phyloP scores from a whole-genome alignment of 1,140 invertebrate species.

The Steinernema feltiae region DNA sequence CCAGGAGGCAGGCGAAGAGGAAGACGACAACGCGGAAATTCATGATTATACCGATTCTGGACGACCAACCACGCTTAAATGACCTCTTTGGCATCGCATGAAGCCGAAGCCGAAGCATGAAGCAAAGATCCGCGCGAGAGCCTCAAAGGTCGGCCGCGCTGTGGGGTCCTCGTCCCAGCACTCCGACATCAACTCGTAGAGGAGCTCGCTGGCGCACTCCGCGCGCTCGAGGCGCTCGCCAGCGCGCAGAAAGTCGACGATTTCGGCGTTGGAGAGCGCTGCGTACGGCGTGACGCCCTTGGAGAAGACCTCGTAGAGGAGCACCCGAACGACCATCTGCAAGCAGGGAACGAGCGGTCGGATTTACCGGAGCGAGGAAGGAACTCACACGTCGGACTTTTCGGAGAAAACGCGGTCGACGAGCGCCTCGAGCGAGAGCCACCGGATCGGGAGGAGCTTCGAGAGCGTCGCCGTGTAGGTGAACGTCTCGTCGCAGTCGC shows the following conservation, averaged over 20 bases:
- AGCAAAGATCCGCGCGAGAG: too few relatives aligned
- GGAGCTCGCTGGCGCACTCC: too few relatives aligned
- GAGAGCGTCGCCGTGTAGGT: not conserved
- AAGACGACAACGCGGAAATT: too few relatives aligned
- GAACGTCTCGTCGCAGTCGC: slow-evolving; percentile 7
- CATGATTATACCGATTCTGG: too few relatives aligned
- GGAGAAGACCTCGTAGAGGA: not conserved
- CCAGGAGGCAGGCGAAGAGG: too few relatives aligned
- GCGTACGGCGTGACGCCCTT: not conserved
- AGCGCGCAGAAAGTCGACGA: not conserved
- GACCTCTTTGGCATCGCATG: too few relatives aligned
- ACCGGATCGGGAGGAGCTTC: not conserved
- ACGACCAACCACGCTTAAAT: too few relatives aligned
- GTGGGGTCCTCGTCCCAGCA: too few relatives aligned
- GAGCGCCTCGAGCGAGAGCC: not conserved
- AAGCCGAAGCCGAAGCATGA: too few relatives aligned
- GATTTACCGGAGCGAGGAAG: not conserved
- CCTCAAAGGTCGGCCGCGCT: too few relatives aligned
- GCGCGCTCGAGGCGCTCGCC: too few relatives aligned
- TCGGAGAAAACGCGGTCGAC: slow-evolving; percentile 3
- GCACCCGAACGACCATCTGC: not conserved
- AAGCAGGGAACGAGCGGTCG: not conserved
- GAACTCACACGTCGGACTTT: not conserved
- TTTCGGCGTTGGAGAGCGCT: not conserved
- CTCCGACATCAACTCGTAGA: too few relatives aligned